phyloP scores from a whole-genome alignment of 2,888 invertebrate genomes.

The Galeruca laticollis region DNA sequence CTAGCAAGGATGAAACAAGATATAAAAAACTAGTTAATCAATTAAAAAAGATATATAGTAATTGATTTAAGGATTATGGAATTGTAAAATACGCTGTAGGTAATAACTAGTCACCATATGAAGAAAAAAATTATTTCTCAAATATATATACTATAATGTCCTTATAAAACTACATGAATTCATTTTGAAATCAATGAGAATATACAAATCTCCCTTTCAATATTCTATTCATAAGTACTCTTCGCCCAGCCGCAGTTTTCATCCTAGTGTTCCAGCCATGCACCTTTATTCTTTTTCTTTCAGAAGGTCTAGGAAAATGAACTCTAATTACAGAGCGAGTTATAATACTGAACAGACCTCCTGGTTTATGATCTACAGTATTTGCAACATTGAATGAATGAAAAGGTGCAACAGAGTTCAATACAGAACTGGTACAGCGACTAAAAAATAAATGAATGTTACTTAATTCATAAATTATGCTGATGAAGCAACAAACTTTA shows the following conservation, averaged over 20 bases:
- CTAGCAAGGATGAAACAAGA: no score
- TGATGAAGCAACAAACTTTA: not conserved
- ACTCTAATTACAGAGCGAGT: slow-evolving; percentile 71
- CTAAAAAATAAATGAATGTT: slow-evolving; percentile 26
- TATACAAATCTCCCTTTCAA: slow-evolving; percentile 80
- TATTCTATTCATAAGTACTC: slow-evolving; percentile 79
- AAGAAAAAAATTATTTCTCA: no score
- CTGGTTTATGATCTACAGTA: slow-evolving; percentile 44
- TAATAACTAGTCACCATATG: no score
- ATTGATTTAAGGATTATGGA: no score
- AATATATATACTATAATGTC: not conserved
- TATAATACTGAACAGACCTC: slow-evolving; percentile 58
- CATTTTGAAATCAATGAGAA: slow-evolving; percentile 70
- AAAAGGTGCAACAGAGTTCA: slow-evolving; percentile 32
- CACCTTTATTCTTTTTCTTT: slow-evolving; percentile 76
- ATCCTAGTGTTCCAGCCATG: slow-evolving; percentile 80
- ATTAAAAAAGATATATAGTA: no score
- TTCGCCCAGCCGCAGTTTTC: slow-evolving; percentile 77
- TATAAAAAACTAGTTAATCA: no score
- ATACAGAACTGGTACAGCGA: slow-evolving; percentile 25
- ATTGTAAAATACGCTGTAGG: no score
- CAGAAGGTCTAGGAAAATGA: slow-evolving; percentile 82
- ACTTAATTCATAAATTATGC: not conserved
- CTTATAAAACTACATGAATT: not conserved
- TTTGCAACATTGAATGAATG: slow-evolving; percentile 37